Evolutionary conservation across 2,113 vertebrate genomes (phyloP).

Genomic region (Rousettus leschenaultii): DNA sequence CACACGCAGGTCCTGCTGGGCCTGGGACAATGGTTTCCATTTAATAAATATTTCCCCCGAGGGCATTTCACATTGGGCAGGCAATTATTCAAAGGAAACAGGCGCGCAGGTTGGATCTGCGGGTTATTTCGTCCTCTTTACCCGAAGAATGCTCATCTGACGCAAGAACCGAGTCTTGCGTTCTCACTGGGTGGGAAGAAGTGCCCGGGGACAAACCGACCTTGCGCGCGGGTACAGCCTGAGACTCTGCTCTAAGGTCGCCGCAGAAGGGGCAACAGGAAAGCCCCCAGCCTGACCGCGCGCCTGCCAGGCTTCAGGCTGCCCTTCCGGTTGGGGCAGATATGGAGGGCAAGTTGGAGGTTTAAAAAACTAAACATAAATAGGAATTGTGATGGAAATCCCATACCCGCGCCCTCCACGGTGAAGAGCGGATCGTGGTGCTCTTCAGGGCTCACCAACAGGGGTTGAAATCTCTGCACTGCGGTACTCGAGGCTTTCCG

Average conservation of each 20-base stretch:
- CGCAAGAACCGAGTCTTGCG: conserved; percentile 4
- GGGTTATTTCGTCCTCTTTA: conserved; percentile 78
- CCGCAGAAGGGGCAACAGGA: neutral
- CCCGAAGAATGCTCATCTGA: conserved; percentile 58
- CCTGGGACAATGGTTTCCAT: conserved; percentile 88
- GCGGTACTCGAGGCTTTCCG: neutral
- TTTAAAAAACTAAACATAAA: neutral
- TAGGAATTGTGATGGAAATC: neutral
- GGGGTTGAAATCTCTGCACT: neutral
- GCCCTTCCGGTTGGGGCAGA: neutral
- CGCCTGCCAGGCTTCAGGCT: neutral
- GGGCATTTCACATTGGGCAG: conserved; percentile 85
- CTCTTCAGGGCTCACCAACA: neutral
- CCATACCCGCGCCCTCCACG: neutral
- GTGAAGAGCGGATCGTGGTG: neutral
- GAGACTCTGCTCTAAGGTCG: neutral
- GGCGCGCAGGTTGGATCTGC: conserved; percentile 71
- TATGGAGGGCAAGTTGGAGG: neutral
- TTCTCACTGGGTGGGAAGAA: neutral
- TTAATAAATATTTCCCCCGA: conserved; percentile 90
- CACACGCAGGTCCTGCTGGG: conserved; percentile 77
- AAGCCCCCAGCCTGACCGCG: neutral
- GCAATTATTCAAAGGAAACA: conserved; percentile 88
- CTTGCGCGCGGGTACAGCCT: neutral
- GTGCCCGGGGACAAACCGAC: neutral